These are phyloP conservation scores for Glomeris marginata DNA, from an alignment of 2,888 invertebrate genomes.

Conservation along the genomic window DNA sequence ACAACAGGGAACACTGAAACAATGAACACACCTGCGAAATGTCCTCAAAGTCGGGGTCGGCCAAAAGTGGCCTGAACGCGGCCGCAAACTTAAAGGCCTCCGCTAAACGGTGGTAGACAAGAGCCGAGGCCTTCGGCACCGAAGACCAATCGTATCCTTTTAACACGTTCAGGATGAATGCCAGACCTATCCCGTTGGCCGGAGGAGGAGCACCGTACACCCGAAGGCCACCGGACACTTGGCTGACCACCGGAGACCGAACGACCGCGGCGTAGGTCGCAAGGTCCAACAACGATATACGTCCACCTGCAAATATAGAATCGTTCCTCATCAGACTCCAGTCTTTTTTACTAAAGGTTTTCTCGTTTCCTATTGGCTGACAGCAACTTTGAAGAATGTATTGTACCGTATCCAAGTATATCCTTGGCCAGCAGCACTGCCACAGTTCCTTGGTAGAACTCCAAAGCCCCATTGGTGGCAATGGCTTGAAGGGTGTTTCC, in stretches of 20 bases:
- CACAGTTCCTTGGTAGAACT: conserved; percentile 60
- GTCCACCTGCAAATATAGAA: conserved; percentile 21
- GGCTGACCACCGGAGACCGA: conserved; percentile 18
- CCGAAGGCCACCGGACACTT: conserved; percentile 42
- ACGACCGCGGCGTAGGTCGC: conserved; percentile 38
- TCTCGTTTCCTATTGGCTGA: too few species aligned
- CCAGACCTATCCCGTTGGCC: conserved; percentile 64
- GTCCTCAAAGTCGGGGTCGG: conserved; percentile 59
- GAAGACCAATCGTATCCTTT: conserved; percentile 19
- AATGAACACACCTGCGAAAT: conserved; percentile 38
- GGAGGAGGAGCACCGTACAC: conserved; percentile 72
- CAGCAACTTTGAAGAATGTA: background rate
- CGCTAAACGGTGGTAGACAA: conserved; percentile 64
- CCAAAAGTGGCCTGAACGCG: conserved; percentile 66
- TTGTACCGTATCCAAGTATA: conserved; percentile 38
- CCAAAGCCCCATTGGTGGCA: conserved; percentile 47
- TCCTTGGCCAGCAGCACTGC: conserved; percentile 52
- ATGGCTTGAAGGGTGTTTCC: conserved; percentile 54
- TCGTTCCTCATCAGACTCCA: background rate
- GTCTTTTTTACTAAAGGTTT: background rate
- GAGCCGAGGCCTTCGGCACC: background rate
- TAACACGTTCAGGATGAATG: conserved; percentile 66
- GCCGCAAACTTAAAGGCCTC: conserved; percentile 87
- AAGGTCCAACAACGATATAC: conserved; percentile 27
- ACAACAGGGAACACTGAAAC: too few species aligned